Evolutionary conservation across 2,113 vertebrate genomes (phyloP).

Genomic region (Leucopsar rothschildi): DNA sequence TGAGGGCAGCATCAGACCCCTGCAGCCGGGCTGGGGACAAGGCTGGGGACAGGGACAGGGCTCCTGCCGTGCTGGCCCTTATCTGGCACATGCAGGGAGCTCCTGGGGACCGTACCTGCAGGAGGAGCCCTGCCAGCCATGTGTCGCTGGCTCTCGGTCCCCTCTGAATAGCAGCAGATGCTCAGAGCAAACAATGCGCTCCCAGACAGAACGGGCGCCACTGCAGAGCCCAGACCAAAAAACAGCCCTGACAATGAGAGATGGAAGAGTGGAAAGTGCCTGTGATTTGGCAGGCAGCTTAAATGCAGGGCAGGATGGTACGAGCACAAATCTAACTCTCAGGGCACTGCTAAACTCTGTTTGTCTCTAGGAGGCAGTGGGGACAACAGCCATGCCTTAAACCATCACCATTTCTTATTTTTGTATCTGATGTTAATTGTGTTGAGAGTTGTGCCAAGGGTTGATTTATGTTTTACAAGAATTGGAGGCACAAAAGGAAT

Average conservation of each 20-base stretch:
- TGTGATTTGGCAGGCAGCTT: neutral
- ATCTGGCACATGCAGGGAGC: neutral
- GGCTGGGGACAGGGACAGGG: neutral
- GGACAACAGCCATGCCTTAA: constrained; percentile 8
- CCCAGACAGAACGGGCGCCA: neutral
- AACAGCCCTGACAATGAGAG: neutral
- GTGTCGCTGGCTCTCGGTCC: neutral
- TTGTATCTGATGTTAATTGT: neutral
- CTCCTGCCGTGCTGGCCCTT: neutral
- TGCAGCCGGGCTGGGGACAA: neutral
- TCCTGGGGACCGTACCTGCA: constrained; percentile 49
- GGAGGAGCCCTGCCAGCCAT: constrained; percentile 21
- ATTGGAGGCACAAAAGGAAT: neutral
- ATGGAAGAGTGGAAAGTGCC: neutral
- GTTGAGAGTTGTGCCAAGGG: neutral
- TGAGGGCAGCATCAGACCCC: neutral
- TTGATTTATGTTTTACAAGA: neutral
- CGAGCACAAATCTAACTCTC: neutral
- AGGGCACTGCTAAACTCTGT: neutral
- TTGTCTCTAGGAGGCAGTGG: constrained; percentile 4
- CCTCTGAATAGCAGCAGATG: constrained; percentile 37
- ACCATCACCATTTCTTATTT: neutral
- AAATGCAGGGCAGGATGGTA: neutral
- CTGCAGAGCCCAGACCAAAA: neutral
- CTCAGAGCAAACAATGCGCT: constrained; percentile 7